A percentile compares a stretch with the other conserved stretches of the same genome.
Conservation (phyloP, 2,797 vertebrate species). For the Alectoris magna region DNA sequence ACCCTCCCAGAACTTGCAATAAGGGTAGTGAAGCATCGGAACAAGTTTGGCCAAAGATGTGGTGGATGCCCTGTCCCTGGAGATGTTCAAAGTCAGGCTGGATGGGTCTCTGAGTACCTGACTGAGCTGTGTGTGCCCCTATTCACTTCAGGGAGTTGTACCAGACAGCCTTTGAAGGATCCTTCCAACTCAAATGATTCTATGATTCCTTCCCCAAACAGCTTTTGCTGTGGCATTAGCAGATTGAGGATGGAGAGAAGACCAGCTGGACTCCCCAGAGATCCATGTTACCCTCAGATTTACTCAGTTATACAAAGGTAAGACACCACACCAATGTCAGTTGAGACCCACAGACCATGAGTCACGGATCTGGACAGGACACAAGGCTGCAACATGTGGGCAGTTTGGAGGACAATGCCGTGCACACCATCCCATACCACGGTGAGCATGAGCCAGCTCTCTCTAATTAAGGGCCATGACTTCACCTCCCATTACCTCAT, state of each 20-base stretch:
- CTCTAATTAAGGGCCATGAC: not conserved
- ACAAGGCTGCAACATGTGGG: accelerated
- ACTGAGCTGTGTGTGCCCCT: too few species aligned
- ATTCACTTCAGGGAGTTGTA: too few species aligned
- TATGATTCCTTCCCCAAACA: not conserved
- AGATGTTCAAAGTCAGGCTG: too few species aligned
- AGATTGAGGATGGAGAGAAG: not conserved
- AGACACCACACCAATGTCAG: not conserved
- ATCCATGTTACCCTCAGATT: not conserved
- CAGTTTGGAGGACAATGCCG: accelerated
- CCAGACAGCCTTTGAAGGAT: too few species aligned
- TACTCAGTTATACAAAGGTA: not conserved
- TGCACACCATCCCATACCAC: not conserved
- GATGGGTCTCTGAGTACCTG: too few species aligned
- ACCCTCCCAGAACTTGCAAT: not conserved
- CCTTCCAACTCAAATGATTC: too few species aligned
- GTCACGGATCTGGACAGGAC: not conserved
- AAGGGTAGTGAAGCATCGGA: too few species aligned
- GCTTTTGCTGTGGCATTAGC: not conserved
- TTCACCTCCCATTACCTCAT: conserved; percentile 30
- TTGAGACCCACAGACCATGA: not conserved
- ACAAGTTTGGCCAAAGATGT: too few species aligned
- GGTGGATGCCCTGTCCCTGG: too few species aligned
- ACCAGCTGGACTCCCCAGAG: not conserved
- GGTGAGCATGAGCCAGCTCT: not conserved